phyloP scores from a whole-genome alignment of 1,140 invertebrate species.

The Araneus ventricosus region DNA sequence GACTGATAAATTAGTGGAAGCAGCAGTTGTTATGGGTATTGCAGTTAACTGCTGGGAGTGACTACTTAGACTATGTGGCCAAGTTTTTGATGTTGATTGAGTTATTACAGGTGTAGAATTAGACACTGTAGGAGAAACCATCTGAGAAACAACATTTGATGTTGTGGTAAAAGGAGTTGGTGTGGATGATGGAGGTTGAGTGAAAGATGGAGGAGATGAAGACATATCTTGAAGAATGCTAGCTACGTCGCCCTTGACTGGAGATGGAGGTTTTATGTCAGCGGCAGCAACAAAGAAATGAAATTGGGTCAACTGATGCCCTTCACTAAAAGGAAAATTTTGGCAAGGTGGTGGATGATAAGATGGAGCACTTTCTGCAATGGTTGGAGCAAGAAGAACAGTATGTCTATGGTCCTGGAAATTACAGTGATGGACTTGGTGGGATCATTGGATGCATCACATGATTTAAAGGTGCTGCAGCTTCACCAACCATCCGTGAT shows the following conservation, averaged over 20 bases:
- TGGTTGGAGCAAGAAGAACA: constrained; percentile 77
- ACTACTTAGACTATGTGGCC: neutral
- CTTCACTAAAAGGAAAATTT: constrained; percentile 76
- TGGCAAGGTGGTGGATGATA: constrained; percentile 67
- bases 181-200: constrained; percentile 80
- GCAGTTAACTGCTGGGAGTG: neutral
- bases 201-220: constrained; percentile 23
- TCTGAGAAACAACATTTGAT: neutral
- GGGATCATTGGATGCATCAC: constrained; percentile 41
- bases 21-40: neutral
- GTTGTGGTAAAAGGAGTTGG: neutral
- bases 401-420: constrained; percentile 77
- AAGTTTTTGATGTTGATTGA: constrained; percentile 13
- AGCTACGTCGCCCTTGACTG: constrained; percentile 37
- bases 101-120: neutral
- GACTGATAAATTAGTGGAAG: neutral
- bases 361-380: constrained; percentile 20
- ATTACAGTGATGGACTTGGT: constrained; percentile 62
- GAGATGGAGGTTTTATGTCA: constrained; percentile 67
- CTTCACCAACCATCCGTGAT: constrained; percentile 38
- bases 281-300: constrained; percentile 76
- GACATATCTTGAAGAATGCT: constrained; percentile 17
- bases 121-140: neutral
- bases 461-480: constrained; percentile 48
- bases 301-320: constrained; percentile 76